Base-by-base conservation (phyloP, 2,888 invertebrate genomes). In the Carcina quercana region DNA sequence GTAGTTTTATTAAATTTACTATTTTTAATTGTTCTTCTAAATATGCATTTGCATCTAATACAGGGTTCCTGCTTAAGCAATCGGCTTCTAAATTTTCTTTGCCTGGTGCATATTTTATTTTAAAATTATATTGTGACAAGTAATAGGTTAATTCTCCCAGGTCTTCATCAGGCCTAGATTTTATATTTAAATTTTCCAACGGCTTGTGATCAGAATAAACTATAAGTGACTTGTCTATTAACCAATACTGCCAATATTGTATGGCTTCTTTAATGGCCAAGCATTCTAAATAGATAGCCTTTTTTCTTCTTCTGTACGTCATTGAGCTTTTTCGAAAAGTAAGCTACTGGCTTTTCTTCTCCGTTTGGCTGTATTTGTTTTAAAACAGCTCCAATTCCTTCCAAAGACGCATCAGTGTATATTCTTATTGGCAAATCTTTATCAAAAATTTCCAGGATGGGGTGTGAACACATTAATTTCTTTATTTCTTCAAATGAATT, bases 321-420 rank as follows among this genome's bases (percentile, higher is more conserved):
- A n/a, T n/a, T n/a, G n/a, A n/a, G n/a, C n/a, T n/a, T n/a, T n/a
- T n/a, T n/a, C n/a, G n/a, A n/a, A n/a, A n/a, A n/a, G n/a, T n/a
- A n/a, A n/a, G n/a, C n/a, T n/a, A n/a, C n/a, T n/a, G n/a, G n/a
- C n/a, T n/a, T n/a, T n/a, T n/a, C n/a, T n/a, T n/a, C n/a, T n/a
- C 35, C 38, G 24, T 45, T 35, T 19, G 10, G 2, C 19, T 50
- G 38, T 32, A 6, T n/a, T 25, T 50, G 45, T 37, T 48, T 48
- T 12, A 42, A 32, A 3, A 53, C 27, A n/a, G 53, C 47, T 30
- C 48, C 53, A 8, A 50, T 13, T 3, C 49, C 49, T 26, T 42
- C 13, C 19, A n/a, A n/a, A n/a, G n/a, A n/a, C n/a, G 45, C 50
- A 35, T 50, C 50, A 7, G 47, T 50, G 25, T 48, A 47, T 22